Conservation (phyloP, 2,888 invertebrate genomes). For the Lottia scabra region DNA sequence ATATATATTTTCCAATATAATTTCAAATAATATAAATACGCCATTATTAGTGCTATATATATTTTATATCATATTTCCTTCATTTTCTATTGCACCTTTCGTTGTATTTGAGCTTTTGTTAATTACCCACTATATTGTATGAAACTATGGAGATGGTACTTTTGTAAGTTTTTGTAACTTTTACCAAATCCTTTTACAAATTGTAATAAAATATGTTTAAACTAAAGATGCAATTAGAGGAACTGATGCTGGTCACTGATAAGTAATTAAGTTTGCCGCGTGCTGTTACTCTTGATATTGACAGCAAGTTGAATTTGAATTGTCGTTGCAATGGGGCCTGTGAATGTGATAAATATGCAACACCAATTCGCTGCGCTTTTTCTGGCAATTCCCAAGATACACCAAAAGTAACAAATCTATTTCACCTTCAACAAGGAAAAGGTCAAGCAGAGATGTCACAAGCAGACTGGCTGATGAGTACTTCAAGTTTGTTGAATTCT, state of each 20-base stretch:
- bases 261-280: background rate
- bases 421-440: background rate
- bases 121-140: no score
- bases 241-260: background rate
- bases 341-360: background rate
- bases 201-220: no score
- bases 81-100: no score
- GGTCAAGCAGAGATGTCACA: constrained; percentile 14
- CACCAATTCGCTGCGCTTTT: background rate
- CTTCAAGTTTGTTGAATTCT: background rate
- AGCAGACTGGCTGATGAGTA: constrained; percentile 1
- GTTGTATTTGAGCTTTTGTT: no score
- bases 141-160: no score
- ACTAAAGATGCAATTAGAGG: no score
- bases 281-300: background rate
- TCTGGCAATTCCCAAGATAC: background rate
- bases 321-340: constrained; percentile 1
- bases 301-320: background rate
- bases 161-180: no score
- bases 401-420: background rate
- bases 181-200: no score
- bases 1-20: no score
- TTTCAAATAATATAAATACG: no score
- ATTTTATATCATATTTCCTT: no score
- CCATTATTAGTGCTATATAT: no score